Base-by-base conservation (phyloP, 2,888 invertebrate genomes). In the Brachyptera risi region DNA sequence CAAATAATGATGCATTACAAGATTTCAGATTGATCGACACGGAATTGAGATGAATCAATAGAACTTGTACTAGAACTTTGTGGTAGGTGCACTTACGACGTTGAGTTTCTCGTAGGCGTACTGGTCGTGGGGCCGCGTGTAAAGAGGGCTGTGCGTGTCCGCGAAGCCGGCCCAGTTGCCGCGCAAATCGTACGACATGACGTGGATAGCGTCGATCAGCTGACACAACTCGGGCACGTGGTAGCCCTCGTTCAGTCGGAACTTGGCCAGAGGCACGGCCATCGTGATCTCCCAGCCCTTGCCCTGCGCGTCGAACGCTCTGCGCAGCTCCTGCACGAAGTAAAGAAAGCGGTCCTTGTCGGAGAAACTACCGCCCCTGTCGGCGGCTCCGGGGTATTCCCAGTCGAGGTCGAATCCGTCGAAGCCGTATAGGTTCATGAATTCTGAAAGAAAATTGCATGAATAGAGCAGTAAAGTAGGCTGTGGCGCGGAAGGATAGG, bases 151-250 rank as follows among this genome's bases (percentile, higher is more conserved):
- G 72, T 94, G 94, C 0, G 88, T 86, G 71, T 94, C 93, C 0
- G 93, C 92, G 71, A 92, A 92, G 15, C 93, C 93, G 1, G 89
- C 92, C 93, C 93, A 93, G 73, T 91, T 92, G 11, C 92, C 92
- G 63, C 92, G 81, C 50, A 92, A 79, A 75, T 92, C 92, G 73
- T 92, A 92, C 0, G 90, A 84, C 92, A 92, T 92, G 49, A 88
- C 90, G 71, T 92, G 91, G 58, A 92, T 84, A 0, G 90, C 91
- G 72, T 92, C 90, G 56, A 90, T 70, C 54, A 83, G 77, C 68
- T 90, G 90, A 83, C 92, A 92, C 51, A 94, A 77, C 72, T 93
- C 92, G 13, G 91, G 90, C 5, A 94, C 93, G 72, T 93, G 91
- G 71, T 94, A 94, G 0, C 93, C 94, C 74, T 93, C 93, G 74